Conservation (phyloP, 2,888 invertebrate genomes). For the Lasioglossum calceatum region DNA sequence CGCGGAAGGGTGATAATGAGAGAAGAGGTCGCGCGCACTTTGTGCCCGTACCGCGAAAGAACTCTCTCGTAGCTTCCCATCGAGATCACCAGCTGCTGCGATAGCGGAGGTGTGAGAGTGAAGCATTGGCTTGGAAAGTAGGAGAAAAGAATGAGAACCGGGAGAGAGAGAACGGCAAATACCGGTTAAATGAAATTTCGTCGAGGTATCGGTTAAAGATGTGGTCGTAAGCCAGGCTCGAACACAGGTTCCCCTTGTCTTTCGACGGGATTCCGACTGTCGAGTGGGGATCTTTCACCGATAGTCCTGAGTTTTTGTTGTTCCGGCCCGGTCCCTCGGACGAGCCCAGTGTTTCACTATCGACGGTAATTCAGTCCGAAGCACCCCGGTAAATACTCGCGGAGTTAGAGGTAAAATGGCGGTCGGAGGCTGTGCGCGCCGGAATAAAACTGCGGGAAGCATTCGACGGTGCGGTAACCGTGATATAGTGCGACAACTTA, state of each 20-base stretch:
- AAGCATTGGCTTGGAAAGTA: background rate
- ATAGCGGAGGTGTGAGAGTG: background rate
- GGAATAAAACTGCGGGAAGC: constrained; percentile 22
- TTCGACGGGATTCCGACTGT: constrained; percentile 20
- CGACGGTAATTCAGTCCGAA: constrained; percentile 32
- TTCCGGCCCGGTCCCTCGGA: background rate
- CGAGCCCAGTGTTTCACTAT: background rate
- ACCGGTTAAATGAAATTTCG: constrained; percentile 48
- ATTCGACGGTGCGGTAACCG: constrained; percentile 28
- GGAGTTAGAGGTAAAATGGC: constrained; percentile 14
- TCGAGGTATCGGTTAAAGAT: constrained; percentile 24
- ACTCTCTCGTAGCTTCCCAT: background rate
- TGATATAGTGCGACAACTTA: constrained; percentile 14
- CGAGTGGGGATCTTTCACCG: constrained; percentile 5
- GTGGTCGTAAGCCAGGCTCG: constrained; percentile 15
- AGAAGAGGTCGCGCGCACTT: constrained; percentile 38
- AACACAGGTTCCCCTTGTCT: constrained; percentile 28
- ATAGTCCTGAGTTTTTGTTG: constrained; percentile 27
- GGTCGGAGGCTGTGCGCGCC: background rate
- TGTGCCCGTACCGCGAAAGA: background rate
- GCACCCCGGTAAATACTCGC: constrained; percentile 20
- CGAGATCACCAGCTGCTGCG: background rate
- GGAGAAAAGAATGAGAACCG: background rate
- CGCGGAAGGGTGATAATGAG: constrained; percentile 30
- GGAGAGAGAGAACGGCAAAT: constrained; percentile 19